A percentile compares a stretch with the other conserved stretches of the same genome.
These are phyloP conservation scores for Dorcus hopei DNA, from an alignment of 2,888 invertebrate genomes.

Conservation along the genomic window DNA sequence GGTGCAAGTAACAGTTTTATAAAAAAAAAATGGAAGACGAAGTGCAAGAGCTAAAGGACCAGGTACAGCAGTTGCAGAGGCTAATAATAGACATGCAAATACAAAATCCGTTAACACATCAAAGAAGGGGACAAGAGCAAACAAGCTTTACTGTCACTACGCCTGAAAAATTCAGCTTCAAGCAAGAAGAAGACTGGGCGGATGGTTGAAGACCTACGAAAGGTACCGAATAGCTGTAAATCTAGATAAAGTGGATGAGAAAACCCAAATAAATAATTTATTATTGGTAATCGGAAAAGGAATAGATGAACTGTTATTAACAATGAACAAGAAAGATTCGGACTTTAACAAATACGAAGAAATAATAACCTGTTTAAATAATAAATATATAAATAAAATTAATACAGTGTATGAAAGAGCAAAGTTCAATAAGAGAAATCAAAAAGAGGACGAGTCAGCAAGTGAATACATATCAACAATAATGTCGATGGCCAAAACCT, in stretches of 20 bases:
- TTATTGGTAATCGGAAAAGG: slow-evolving; percentile 18
- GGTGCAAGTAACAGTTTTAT: too few relatives aligned
- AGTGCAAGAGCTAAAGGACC: too few relatives aligned
- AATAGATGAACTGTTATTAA: slow-evolving; percentile 12
- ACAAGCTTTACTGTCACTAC: too few relatives aligned
- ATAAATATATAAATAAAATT: slow-evolving; percentile 10
- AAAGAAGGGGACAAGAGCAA: too few relatives aligned
- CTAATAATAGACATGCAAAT: too few relatives aligned
- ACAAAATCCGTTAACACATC: too few relatives aligned
- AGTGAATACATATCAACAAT: slow-evolving; percentile 13
- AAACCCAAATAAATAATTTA: slow-evolving; percentile 16
- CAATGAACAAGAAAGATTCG: slow-evolving; percentile 8
- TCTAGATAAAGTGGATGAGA: slow-evolving; percentile 12
- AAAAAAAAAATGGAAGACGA: too few relatives aligned
- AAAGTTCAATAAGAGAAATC: slow-evolving; percentile 11
- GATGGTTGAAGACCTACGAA: slow-evolving; percentile 21
- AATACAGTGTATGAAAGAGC: slow-evolving; percentile 17
- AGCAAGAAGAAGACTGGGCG: slow-evolving; percentile 19
- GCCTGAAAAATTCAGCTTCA: slow-evolving; percentile 16
- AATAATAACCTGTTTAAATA: slow-evolving; percentile 12
- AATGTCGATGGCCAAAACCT: slow-evolving; percentile 20
- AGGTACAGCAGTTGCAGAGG: too few relatives aligned
- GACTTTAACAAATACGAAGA: slow-evolving; percentile 14
- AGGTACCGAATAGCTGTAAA: slow-evolving; percentile 16
- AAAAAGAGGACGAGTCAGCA: slow-evolving; percentile 14